Percentiles rank a stretch among this genome's conserved stretches.
Evolutionary conservation across 2,113 vertebrate genomes (phyloP).

Genomic region (Peromyscus polionotus): DNA sequence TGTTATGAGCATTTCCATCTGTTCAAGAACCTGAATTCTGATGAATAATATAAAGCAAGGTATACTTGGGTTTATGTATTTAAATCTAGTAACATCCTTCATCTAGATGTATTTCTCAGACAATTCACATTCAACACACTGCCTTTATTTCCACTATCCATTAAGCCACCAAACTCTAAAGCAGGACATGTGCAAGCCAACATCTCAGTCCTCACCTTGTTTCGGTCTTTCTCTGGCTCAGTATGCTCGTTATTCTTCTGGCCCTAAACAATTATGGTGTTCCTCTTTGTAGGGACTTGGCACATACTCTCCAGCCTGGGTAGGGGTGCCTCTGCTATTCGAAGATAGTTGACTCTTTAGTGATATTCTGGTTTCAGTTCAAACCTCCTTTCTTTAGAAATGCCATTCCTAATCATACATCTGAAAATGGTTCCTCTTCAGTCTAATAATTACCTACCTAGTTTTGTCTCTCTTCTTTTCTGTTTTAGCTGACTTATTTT

Average conservation of each 20-base stretch:
- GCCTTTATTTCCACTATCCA: background rate
- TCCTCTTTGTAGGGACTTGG: background rate
- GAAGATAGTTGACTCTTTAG: background rate
- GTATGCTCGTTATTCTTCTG: no score
- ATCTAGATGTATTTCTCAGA: background rate
- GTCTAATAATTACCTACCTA: background rate
- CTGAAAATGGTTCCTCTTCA: background rate
- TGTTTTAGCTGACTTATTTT: background rate
- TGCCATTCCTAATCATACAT: background rate
- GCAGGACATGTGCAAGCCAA: background rate
- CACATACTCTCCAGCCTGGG: background rate
- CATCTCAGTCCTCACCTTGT: background rate
- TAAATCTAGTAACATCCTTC: slow-evolving; percentile 16
- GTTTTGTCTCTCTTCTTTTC: background rate
- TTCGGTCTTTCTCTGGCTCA: background rate
- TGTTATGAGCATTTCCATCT: background rate
- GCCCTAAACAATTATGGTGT: background rate
- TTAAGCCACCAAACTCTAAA: background rate
- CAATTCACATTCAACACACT: slow-evolving; percentile 21
- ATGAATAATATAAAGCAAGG: background rate
- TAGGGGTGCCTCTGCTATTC: background rate
- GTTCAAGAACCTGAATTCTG: background rate
- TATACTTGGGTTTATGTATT: slow-evolving; percentile 3
- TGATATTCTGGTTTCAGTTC: background rate
- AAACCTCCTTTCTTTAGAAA: slow-evolving; percentile 56